Percentiles rank a stretch among this genome's conserved stretches.
Evolutionary conservation across 2,113 vertebrate species (phyloP).

Genomic region (Pipa parva): DNA sequence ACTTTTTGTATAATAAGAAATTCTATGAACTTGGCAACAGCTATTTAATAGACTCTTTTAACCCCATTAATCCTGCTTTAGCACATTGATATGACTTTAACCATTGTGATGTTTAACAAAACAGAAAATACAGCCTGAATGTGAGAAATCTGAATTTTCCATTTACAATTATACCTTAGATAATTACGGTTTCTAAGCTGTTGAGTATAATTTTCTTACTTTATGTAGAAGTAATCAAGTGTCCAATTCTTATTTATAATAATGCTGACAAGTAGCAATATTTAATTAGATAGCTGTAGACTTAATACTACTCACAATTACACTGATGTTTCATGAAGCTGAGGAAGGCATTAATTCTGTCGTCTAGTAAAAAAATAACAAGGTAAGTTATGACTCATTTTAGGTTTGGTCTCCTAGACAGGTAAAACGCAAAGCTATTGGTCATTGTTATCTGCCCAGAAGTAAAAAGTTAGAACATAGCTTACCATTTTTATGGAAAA

Average conservation of each 20-base stretch:
- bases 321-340: conserved; percentile 27
- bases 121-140: conserved; percentile 21
- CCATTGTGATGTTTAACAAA: conserved; percentile 8
- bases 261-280: conserved; percentile 20
- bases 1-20: conserved; percentile 19
- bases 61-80: conserved; percentile 28
- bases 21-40: conserved; percentile 20
- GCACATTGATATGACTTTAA: conserved; percentile 12
- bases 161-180: conserved; percentile 14
- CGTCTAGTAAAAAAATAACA: conserved; percentile 32
- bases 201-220: conserved; percentile 18
- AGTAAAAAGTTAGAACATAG: too few relatives aligned
- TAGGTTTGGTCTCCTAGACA: too few relatives aligned
- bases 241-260: conserved; percentile 28
- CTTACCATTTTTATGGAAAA: too few relatives aligned
- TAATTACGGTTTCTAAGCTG: conserved; percentile 20
- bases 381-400: conserved; percentile 23
- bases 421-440: too few relatives aligned
- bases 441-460: too few relatives aligned
- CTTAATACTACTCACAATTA: conserved; percentile 17
- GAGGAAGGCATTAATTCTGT: conserved; percentile 30
- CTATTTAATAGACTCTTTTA: conserved; percentile 30
- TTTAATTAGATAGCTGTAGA: conserved; percentile 35
- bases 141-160: conserved; percentile 2
- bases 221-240: conserved; percentile 19